phyloP scores from a whole-genome alignment of 2,888 invertebrate species.

The Drosophila maculinotata region DNA sequence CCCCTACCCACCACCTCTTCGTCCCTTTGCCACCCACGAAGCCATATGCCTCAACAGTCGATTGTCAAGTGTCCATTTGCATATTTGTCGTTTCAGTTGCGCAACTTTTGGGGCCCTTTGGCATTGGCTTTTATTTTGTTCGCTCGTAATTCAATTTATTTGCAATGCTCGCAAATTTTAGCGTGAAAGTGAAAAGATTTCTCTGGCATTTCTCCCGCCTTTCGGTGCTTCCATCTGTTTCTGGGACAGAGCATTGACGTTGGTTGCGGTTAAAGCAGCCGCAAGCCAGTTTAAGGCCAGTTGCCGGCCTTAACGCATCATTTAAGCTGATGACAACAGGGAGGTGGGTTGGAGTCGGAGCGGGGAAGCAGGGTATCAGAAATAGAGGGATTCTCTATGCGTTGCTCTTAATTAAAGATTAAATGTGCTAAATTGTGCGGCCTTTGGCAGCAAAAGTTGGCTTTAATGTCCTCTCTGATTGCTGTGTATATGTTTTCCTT shows the following conservation, averaged over 20 bases:
- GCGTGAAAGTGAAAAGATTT: constrained; percentile 43
- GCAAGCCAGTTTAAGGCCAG: constrained; percentile 58
- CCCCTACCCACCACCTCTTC: not conserved
- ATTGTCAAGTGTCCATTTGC: constrained; percentile 69
- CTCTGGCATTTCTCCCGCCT: constrained; percentile 15
- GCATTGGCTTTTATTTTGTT: constrained; percentile 43
- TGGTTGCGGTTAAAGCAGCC: constrained; percentile 63
- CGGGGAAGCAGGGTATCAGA: not conserved
- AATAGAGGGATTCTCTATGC: constrained; percentile 15
- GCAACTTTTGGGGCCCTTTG: constrained; percentile 60
- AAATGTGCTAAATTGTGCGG: constrained; percentile 67
- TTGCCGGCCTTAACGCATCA: constrained; percentile 76
- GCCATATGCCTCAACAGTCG: constrained; percentile 21
- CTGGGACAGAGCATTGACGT: constrained; percentile 49
- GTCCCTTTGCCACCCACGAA: not conserved
- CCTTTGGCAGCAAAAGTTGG: constrained; percentile 38
- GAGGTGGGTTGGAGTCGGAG: not conserved
- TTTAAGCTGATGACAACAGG: constrained; percentile 64
- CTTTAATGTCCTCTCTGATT: constrained; percentile 53
- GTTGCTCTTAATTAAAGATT: constrained; percentile 73
- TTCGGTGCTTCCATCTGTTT: constrained; percentile 16
- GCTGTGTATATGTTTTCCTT: constrained; percentile 9
- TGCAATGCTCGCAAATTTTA: constrained; percentile 56
- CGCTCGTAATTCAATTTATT: constrained; percentile 75
- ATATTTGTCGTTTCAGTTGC: constrained; percentile 64